phyloP scores from a whole-genome alignment of 2,888 invertebrate species.

The Teleogryllus oceanicus region DNA sequence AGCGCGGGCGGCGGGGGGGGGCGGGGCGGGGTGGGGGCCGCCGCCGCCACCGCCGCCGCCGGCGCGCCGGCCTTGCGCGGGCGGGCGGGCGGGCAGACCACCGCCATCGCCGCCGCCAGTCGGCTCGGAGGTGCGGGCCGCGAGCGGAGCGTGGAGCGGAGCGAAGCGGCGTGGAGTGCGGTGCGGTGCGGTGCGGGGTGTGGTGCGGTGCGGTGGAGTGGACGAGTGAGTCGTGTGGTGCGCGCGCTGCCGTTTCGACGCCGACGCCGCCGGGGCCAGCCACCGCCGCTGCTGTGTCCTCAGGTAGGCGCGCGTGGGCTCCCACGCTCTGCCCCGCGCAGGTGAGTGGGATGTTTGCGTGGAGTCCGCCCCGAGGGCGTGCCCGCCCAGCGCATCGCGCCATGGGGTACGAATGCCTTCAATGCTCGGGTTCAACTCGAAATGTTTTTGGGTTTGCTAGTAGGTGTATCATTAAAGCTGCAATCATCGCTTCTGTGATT shows the following conservation, averaged over 20 bases:
- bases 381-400: too few species aligned
- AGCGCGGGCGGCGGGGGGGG: slow-evolving; percentile 59
- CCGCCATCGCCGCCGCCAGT: neutral
- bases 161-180: neutral
- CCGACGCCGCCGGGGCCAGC: slow-evolving; percentile 29
- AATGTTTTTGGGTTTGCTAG: too few species aligned
- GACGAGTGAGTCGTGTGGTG: slow-evolving; percentile 38
- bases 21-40: neutral
- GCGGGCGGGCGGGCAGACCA: neutral
- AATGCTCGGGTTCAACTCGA: too few species aligned
- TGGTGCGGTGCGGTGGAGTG: too few species aligned
- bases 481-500: too few species aligned
- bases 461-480: too few species aligned
- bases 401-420: too few species aligned
- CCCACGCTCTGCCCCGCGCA: slow-evolving; percentile 61
- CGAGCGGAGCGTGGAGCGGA: neutral
- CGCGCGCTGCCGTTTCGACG: slow-evolving; percentile 39
- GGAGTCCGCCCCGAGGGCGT: slow-evolving; percentile 46
- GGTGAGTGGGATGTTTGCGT: slow-evolving; percentile 68
- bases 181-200: too few species aligned
- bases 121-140: neutral
- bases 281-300: slow-evolving; percentile 58
- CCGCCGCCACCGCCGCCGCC: neutral
- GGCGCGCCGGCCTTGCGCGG: neutral
- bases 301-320: slow-evolving; percentile 77